phyloP scores from a whole-genome alignment of 2,113 vertebrate species.

The Suncus etruscus region DNA sequence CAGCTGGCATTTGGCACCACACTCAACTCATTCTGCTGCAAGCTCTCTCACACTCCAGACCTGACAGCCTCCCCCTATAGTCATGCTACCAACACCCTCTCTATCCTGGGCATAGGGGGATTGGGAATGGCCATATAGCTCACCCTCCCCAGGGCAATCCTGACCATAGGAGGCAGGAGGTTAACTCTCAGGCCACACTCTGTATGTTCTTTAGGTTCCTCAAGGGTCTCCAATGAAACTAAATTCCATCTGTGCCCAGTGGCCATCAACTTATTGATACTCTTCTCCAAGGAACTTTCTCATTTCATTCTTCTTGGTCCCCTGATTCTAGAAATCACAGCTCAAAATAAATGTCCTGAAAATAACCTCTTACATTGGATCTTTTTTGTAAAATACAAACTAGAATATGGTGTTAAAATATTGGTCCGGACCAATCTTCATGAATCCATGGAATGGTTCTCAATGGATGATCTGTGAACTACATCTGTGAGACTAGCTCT shows the following conservation, averaged over 20 bases:
- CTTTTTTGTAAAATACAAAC: not conserved
- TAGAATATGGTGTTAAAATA: conserved; percentile 3
- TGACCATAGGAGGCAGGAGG: not conserved
- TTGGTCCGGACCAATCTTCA: conserved; percentile 4
- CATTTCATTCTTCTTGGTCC: not conserved
- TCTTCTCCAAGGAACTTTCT: not conserved
- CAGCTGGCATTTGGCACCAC: not conserved
- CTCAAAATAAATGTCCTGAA: not conserved
- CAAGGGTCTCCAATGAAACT: not conserved
- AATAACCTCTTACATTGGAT: not conserved
- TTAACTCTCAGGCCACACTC: not conserved
- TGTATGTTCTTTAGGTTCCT: not conserved
- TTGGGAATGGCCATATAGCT: not conserved
- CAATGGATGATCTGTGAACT: no score
- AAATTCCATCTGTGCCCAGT: not conserved
- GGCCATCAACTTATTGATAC: not conserved
- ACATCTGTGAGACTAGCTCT: no score
- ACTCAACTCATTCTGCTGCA: conserved; percentile 63
- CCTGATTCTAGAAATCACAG: not conserved
- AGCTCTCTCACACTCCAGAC: not conserved
- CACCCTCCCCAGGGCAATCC: not conserved
- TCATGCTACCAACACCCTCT: not conserved
- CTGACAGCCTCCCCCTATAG: not conserved
- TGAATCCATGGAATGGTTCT: no score
- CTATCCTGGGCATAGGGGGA: not conserved